Evolutionary conservation across 2,797 vertebrate species (phyloP).

Genomic region (Rhinella marina): DNA sequence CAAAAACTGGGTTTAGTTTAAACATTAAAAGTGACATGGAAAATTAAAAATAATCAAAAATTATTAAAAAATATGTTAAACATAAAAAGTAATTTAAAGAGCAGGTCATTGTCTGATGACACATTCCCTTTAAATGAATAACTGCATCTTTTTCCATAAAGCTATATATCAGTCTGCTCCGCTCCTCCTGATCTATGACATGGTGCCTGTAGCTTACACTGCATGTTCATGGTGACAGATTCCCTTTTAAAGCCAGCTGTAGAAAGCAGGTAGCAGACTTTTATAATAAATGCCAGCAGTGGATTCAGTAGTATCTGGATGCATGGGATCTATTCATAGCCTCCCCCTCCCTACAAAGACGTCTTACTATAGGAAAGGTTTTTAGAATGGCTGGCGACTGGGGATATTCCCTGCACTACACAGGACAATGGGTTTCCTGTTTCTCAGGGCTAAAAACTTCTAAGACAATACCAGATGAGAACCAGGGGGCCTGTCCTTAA

Average conservation of each 20-base stretch:
- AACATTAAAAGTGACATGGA: no score
- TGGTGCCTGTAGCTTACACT: no score
- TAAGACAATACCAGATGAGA: conserved; percentile 39
- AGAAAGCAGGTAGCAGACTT: background rate
- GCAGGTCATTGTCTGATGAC: no score
- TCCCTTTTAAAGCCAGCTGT: background rate
- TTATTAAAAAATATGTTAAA: no score
- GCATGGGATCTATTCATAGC: conserved; percentile 29
- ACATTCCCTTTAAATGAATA: no score
- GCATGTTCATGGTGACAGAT: no score
- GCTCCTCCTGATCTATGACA: no score
- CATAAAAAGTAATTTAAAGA: no score
- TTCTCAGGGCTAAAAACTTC: conserved; percentile 47
- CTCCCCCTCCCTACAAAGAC: background rate
- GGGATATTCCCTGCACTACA: conserved; percentile 10
- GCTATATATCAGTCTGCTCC: no score
- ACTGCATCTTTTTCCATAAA: no score
- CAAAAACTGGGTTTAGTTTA: no score
- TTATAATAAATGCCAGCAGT: background rate
- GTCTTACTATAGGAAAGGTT: conserved; percentile 27
- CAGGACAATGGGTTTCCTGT: conserved; percentile 44
- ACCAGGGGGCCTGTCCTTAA: conserved; percentile 25
- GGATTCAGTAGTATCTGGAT: background rate
- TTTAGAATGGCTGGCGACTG: background rate
- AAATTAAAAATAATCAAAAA: no score